These are phyloP conservation scores for Isotomurus palustris DNA, from an alignment of 2,888 invertebrate species.

Conservation along the genomic window DNA sequence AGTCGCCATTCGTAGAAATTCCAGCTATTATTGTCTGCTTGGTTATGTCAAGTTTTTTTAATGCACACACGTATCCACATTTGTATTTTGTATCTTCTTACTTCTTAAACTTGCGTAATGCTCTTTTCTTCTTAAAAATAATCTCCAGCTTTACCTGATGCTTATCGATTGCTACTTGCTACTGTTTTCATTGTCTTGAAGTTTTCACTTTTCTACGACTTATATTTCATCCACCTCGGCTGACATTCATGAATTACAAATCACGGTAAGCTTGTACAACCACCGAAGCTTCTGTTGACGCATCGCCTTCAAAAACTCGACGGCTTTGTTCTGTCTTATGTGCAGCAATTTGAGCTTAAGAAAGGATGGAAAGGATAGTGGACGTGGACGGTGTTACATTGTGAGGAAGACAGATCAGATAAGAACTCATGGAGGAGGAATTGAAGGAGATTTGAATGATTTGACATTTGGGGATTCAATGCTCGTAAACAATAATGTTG, in stretches of 20 bases:
- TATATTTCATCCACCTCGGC: neutral
- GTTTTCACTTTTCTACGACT: conserved; percentile 4
- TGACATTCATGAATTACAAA: neutral
- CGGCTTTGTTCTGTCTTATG: too few species aligned
- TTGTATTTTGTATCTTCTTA: neutral
- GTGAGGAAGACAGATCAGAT: neutral
- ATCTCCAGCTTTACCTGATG: neutral
- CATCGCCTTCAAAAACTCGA: too few species aligned
- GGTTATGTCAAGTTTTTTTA: too few species aligned
- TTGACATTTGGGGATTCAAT: conserved; percentile 5
- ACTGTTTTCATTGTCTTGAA: neutral
- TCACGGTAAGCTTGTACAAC: too few species aligned
- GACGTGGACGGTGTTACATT: neutral
- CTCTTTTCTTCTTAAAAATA: conserved; percentile 2
- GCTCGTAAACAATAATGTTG: neutral
- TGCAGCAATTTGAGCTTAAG: too few species aligned
- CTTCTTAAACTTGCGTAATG: neutral
- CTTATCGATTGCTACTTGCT: neutral
- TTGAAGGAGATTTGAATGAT: conserved; percentile 6
- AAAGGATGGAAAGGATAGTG: too few species aligned
- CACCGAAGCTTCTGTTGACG: too few species aligned
- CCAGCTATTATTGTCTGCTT: too few species aligned
- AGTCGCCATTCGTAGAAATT: neutral
- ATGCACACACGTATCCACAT: too few species aligned
- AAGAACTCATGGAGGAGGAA: neutral